Percentiles rank a stretch among this genome's conserved stretches.
phyloP scores from a whole-genome alignment of 2,888 invertebrate genomes.

The Argyresthia albistria region DNA sequence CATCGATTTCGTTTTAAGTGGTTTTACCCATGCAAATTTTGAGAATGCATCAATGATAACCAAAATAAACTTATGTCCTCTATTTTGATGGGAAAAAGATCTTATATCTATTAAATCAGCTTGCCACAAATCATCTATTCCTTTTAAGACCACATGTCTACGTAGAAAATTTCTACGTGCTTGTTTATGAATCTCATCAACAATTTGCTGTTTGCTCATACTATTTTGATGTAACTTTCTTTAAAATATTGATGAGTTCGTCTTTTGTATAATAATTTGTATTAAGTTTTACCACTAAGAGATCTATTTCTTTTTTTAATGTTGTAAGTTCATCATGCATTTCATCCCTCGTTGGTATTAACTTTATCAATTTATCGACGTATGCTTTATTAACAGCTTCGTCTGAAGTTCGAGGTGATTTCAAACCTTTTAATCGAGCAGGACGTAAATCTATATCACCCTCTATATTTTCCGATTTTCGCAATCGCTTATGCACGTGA shows the following conservation, averaged over 20 bases:
- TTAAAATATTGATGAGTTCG: background rate
- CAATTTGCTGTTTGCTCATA: background rate
- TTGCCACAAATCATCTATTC: slow-evolving; percentile 41
- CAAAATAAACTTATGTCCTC: slow-evolving; percentile 10
- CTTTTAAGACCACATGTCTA: slow-evolving; percentile 27
- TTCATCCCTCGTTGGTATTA: background rate
- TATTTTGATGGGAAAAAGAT: slow-evolving; percentile 12
- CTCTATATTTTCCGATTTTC: background rate
- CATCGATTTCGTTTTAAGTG: slow-evolving; percentile 19
- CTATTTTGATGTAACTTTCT: background rate
- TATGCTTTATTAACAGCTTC: background rate
- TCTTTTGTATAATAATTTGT: background rate
- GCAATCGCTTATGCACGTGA: background rate
- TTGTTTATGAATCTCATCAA: slow-evolving; percentile 18
- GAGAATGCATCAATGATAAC: slow-evolving; percentile 37
- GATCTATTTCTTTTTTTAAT: background rate
- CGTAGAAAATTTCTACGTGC: slow-evolving; percentile 31
- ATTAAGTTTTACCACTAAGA: background rate
- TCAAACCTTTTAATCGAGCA: background rate
- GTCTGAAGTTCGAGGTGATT: background rate
- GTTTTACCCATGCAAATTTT: slow-evolving; percentile 33
- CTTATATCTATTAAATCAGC: slow-evolving; percentile 31
- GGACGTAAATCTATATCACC: background rate
- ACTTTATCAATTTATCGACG: background rate
- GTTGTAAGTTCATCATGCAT: background rate